Evolutionary conservation across 2,888 invertebrate genomes (phyloP), one percentile per base, ranked within the genome.

Genomic region (Allophyes oxyacanthae): DNA sequence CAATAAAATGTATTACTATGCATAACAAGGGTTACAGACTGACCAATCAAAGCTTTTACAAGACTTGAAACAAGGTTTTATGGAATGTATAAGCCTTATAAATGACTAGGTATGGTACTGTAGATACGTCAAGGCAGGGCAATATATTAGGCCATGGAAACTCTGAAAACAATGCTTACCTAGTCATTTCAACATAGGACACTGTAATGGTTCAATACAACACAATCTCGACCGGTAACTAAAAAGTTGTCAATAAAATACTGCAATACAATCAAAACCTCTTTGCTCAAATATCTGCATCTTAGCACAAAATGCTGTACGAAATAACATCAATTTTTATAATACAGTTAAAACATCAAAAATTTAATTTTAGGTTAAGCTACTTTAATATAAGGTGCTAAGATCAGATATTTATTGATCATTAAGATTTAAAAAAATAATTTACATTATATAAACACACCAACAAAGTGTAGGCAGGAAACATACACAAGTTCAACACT

Each of bases 31-130:
- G 77, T 79, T 79, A 76, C 74, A 71, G 68, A 77, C 59, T 77
- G 78, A 90, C 86, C 87, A 87, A 90, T 89, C 81, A 82, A 84
- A 85, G 82, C 84, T 85, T 88, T 87, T 77, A 87, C 79, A 85
- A 76, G 76, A 86, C 83, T 86, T 87, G 86, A 86, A 84, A 84
- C 79, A 78, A 84, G 85, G 87, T 87, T 86, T 89, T 84, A 88
- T 93, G 92, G 92, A 93, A 93, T 93, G 92, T 93, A 91, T 88
- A 89, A 91, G 91, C 91, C 87, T 88, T 87, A 79, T 66, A 82
- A 82, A 81, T 85, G 87, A 87, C 88, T 87, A 87, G 85, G 87
- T 84, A 88, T 82, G 81, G 71, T 78, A 85, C 83, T 85, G 82
- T 58, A 54, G 48, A 60, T 70, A 66, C 28, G 61, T 61, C 56